Evolutionary conservation across 2,888 invertebrate species (phyloP).

Genomic region (Oasisia sp.): DNA sequence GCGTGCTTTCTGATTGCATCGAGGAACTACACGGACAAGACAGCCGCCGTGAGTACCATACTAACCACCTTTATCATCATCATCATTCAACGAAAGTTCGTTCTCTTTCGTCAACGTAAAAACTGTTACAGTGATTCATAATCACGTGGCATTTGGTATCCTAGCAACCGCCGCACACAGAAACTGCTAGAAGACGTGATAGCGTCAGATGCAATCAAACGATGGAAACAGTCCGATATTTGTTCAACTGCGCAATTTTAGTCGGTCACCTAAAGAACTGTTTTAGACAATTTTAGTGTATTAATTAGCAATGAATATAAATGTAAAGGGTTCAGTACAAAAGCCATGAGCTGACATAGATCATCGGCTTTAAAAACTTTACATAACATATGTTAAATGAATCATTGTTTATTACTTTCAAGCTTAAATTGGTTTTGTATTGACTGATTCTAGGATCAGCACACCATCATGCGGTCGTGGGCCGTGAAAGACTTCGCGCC

Average conservation of each 20-base stretch:
- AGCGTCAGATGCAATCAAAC: too few relatives aligned
- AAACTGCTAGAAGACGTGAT: too few relatives aligned
- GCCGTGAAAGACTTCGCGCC: conserved; percentile 98
- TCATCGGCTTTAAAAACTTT: neutral
- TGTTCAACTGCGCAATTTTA: too few relatives aligned
- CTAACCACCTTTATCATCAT: neutral
- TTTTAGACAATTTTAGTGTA: neutral
- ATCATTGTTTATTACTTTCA: neutral
- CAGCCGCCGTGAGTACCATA: conserved; percentile 78
- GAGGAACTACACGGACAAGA: conserved; percentile 94
- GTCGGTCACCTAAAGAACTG: too few relatives aligned
- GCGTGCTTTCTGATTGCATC: conserved; percentile 97
- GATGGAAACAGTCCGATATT: too few relatives aligned
- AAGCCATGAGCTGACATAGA: neutral
- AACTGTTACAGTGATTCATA: too few relatives aligned
- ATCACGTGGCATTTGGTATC: too few relatives aligned
- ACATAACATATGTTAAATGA: neutral
- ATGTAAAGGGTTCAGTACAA: neutral
- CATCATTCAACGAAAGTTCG: neutral
- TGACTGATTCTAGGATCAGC: conserved; percentile 73
- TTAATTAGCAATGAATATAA: neutral
- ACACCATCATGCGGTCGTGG: conserved; percentile 88
- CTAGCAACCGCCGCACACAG: too few relatives aligned
- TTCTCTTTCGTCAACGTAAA: too few relatives aligned
- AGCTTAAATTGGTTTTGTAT: neutral